Percentiles rank a stretch among this genome's conserved stretches.
Evolutionary conservation across 2,888 invertebrate genomes (phyloP).

Genomic region (Osmoderma eremita): DNA sequence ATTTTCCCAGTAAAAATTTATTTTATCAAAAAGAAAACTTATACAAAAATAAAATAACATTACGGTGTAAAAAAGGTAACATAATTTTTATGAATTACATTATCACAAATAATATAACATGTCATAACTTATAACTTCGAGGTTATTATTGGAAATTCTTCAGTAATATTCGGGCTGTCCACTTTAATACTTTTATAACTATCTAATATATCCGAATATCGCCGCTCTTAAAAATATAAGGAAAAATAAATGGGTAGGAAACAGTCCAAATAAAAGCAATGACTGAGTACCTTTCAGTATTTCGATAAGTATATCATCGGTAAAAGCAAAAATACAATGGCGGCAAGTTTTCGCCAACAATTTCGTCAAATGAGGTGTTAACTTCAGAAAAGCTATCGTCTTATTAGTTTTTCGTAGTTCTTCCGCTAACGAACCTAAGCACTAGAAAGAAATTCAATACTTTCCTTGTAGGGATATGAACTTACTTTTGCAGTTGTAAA

Average conservation of each 20-base stretch:
- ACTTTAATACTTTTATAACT: constrained; percentile 39
- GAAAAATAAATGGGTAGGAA: neutral
- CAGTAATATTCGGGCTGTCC: neutral
- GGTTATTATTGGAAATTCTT: constrained; percentile 6
- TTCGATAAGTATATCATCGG: constrained; percentile 38
- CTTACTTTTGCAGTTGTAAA: constrained; percentile 75
- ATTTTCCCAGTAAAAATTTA: too few species aligned
- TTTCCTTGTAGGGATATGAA: neutral
- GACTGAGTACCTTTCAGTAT: constrained; percentile 40
- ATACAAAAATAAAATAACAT: too few species aligned
- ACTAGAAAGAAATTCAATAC: constrained; percentile 49
- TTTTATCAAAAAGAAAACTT: too few species aligned
- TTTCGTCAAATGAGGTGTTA: constrained; percentile 42
- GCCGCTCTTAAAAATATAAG: constrained; percentile 31
- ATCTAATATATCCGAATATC: constrained; percentile 40
- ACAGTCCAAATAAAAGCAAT: neutral
- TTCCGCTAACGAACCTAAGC: constrained; percentile 52
- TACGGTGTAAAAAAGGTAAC: neutral
- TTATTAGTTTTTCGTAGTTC: constrained; percentile 54
- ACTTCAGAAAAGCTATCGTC: constrained; percentile 51
- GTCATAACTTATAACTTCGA: neutral
- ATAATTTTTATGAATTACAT: neutral
- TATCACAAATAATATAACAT: neutral
- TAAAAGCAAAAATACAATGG: constrained; percentile 40
- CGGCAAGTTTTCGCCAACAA: constrained; percentile 42